Evolutionary conservation across 2,797 vertebrate species (phyloP), one percentile per base, ranked within the genome.

Genomic region (Syncerus caffer): DNA sequence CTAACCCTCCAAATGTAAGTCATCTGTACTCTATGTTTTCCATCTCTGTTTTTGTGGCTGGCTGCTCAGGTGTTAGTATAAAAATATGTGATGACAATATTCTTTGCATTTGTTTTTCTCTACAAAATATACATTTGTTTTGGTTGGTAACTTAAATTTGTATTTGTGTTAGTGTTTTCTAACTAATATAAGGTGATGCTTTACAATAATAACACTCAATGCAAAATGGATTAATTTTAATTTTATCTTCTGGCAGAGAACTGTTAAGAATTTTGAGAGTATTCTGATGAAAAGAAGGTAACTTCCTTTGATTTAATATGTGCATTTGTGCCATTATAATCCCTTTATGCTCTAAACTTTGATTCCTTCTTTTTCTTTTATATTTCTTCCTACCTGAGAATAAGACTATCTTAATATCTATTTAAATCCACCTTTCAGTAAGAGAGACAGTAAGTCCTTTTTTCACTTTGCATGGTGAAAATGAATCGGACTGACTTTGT

Each of bases 1-100:
- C 89, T 95, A 91, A 95, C 96, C 62, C 95, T 90, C 23, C 23
- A 98, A 98, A 98, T 98, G 98, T 99, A 98, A 98, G 98, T 98
- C 90, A 89, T 91, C 57, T 55, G 2, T 78, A 42, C 58, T 92
- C 29, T 71, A 0, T 60, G 34, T 93, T 95, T 93, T 78, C 67
- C 14, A 50, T 80, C 38, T 3, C 4, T 95, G 25, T 74, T 87
- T 95, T 90, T 78, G 29, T 60, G 64, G n/a, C 31, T 80, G 9
- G n/a, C 31, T 83, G 9, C 45, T 96, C 19, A 67, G 3, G 3
- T 83, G 55, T 60, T 88, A 85, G 17, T 71, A 88, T 80, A 80
- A 78, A 93, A 58, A 92, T 85, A 87, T 27, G 58, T 31, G 25
- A 57, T 94, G 55, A 74, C 21, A 86, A 71, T 93, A 31, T 78